Percentiles rank a stretch among this genome's conserved stretches.
Conservation (phyloP, 2,113 vertebrate species). For the Craseonycteris thonglongyai region DNA sequence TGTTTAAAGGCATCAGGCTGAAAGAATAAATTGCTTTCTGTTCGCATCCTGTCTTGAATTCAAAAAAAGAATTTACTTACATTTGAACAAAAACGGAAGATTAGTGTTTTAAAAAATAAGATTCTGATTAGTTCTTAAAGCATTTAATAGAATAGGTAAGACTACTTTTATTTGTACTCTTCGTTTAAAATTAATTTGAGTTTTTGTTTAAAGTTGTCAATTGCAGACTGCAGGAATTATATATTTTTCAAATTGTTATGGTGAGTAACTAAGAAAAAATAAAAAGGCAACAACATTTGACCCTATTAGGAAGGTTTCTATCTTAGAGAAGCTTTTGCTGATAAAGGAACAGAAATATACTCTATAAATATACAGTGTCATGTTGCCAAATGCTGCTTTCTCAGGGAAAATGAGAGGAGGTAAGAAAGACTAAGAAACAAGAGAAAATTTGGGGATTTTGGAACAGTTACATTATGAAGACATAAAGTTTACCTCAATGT, state of each 20-base stretch:
- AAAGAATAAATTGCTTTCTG: background rate
- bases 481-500: background rate
- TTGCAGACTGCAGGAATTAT: background rate
- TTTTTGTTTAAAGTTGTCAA: background rate
- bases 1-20: background rate
- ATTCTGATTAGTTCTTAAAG: background rate
- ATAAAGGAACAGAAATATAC: background rate
- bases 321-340: background rate
- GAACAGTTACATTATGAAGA: background rate
- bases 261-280: background rate
- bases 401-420: background rate
- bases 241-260: background rate
- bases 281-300: background rate
- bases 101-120: background rate
- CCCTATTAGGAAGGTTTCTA: background rate
- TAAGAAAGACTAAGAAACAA: background rate
- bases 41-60: background rate
- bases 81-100: background rate
- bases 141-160: background rate
- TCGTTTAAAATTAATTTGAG: conserved; percentile 11
- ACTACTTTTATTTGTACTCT: background rate
- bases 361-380: background rate
- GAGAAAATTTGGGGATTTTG: background rate
- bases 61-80: background rate
- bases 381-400: background rate